Evolutionary conservation across 37 sponge, comb jelly and placozoan genomes (phyloP), one percentile per base, ranked within the genome.

Genomic region (Haliclona indistincta): DNA sequence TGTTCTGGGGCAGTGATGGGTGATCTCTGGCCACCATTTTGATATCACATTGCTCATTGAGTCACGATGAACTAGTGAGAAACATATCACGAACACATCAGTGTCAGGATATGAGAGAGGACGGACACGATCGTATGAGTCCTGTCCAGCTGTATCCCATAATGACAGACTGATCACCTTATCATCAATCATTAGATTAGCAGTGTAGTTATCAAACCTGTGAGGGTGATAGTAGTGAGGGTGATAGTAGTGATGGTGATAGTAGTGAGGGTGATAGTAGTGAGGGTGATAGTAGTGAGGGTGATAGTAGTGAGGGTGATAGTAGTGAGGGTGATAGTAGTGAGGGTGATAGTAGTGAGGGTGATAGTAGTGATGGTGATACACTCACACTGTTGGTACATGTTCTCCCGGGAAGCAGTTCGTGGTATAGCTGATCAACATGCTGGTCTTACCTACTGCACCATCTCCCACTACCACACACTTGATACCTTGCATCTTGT

Each of bases 381-480:
- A n/a, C n/a, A n/a, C 73, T 71, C 56, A 71, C 54, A 82, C 83
- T 3, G 83, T 82, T 7, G 83, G 83, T 26, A 82, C 71, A 65
- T 82, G 65, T 44, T 82, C 83, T 26, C 71, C 75, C 2, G 83
- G 83, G 63, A 82, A 82, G 45, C 61, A 72, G 68, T 82, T 70
- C 8, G 75, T 82, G 4, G 83, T 74, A 42, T 71, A 82, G 60
- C 74, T 72, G 54, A 82, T 82, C 2, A 82, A 55, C 75, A 82
- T 73, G 30, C 64, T 64, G 44, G 83, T 82, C 40, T 82, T 82
- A 0, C 83, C 83, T 25, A 82, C 83, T n/a, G 83, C 83, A 20
- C 83, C 83, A 66, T 82, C 83, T 19, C 83, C 83, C 0, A 82
- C 83, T n/a, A 82, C 83, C 28, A 82, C 83, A 66, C 83, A 82